Base-by-base conservation (phyloP, 2,797 vertebrate species). In the Buceros bicornis region DNA sequence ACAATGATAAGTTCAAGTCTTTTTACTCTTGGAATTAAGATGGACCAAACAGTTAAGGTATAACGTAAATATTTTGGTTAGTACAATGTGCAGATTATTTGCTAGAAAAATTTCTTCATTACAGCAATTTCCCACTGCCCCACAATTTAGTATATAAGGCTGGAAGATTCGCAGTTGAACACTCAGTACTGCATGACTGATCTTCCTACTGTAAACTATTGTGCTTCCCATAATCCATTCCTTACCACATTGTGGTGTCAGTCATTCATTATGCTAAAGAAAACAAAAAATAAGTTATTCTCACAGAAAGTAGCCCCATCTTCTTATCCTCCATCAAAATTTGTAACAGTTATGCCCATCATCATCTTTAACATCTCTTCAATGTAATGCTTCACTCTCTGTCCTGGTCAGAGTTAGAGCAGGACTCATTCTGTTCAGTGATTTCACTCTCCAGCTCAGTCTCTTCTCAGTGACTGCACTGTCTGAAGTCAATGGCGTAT, bases 71-170 rank as follows among this genome's bases (percentile, higher is more conserved):
- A 47, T 14, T 9, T 6, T 54, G 3, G 13, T 58, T 51, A 40
- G 12, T 51, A 40, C 35, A 62, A 61, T 17, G 29, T 57, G 37
- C 28, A 74, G 16, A 73, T 16, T 57, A 61, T 77, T 82, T 37
- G 37, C 25, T n/a, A 51, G 6, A 54, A 21, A 66, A 58, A 10
- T 51, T 42, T 31, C 25, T 53, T 70, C 31, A 61, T 64, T 77
- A n/a, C 47, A 77, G 24, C 3, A 2, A 62, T n/a, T 57, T 33
- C 10, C 4, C 13, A 10, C 8, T 8, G 7, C 7, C 4, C 1
- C 12, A 2, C 40, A 89, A 37, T 73, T 47, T 48, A 62, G 10
- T 45, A 24, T 33, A 16, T 21, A 11, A 13, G 18, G 37, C 45
- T 3, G 8, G 83, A 86, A 71, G 13, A 42, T 56, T 88, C n/a